These are phyloP conservation scores for Bombylius discolor DNA, from an alignment of 2,888 invertebrate species.

Conservation along the genomic window DNA sequence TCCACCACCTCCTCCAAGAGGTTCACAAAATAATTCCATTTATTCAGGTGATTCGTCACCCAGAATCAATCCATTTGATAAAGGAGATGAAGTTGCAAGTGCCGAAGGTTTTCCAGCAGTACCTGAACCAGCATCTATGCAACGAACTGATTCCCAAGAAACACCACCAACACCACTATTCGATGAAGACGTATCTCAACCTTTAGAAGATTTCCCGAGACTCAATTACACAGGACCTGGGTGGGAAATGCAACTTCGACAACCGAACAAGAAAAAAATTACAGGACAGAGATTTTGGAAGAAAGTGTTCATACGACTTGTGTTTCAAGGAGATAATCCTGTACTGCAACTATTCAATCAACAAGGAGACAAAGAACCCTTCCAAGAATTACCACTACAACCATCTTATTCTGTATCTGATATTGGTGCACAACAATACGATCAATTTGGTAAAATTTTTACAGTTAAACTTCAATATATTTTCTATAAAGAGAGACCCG, in stretches of 20 bases:
- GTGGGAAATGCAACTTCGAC: constrained; percentile 93
- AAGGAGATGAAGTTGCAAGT: constrained; percentile 33
- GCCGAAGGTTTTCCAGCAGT: constrained; percentile 25
- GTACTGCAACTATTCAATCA: constrained; percentile 76
- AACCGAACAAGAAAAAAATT: constrained; percentile 93
- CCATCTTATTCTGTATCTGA: constrained; percentile 93
- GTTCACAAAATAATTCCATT: constrained; percentile 20
- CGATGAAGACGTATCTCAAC: constrained; percentile 86
- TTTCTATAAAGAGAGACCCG: constrained; percentile 95
- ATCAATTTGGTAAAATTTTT: constrained; percentile 98
- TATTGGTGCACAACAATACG: constrained; percentile 92
- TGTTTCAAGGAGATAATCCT: constrained; percentile 66
- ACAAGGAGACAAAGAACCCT: constrained; percentile 75
- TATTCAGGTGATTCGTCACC: constrained; percentile 46
- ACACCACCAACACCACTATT: constrained; percentile 86
- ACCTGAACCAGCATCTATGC: constrained; percentile 27
- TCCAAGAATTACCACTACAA: constrained; percentile 88
- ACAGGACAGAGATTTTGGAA: constrained; percentile 96
- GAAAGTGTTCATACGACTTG: constrained; percentile 77
- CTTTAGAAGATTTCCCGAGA: constrained; percentile 82
- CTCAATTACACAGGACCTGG: constrained; percentile 64
- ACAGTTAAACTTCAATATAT: constrained; percentile 91
- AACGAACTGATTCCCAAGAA: constrained; percentile 52
- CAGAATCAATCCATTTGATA: constrained; percentile 67
- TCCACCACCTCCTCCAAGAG: constrained; percentile 45